Conservation (phyloP, 1,140 invertebrate genomes). For the Eciton burchellii region DNA sequence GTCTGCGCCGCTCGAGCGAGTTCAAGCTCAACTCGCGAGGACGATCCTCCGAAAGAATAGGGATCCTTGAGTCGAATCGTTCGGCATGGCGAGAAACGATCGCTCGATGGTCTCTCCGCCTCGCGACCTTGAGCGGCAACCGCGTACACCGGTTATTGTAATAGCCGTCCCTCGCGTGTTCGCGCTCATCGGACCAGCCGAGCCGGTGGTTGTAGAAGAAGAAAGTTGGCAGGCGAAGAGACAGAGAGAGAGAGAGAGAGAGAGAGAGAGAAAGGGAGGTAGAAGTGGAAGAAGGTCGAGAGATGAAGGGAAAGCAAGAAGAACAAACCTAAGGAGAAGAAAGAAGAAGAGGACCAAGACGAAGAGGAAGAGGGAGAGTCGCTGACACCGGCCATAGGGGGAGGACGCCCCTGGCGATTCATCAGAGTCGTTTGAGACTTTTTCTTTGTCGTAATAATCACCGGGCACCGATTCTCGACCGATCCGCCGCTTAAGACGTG, state of each 20-base stretch:
- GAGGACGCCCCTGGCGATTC: constrained; percentile 53
- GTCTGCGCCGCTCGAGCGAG: constrained; percentile 26
- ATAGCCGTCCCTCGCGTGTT: constrained; percentile 69
- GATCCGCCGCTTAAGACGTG: constrained; percentile 25
- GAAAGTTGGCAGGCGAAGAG: constrained; percentile 39
- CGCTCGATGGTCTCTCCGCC: constrained; percentile 65
- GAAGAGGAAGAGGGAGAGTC: neutral
- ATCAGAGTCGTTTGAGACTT: constrained; percentile 23
- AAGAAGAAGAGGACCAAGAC: constrained; percentile 7
- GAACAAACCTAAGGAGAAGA: constrained; percentile 4
- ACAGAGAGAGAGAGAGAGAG: constrained; percentile 3
- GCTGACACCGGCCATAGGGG: constrained; percentile 35
- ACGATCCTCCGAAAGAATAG: constrained; percentile 39
- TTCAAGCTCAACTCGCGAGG: neutral
- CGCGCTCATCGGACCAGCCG: constrained; percentile 38
- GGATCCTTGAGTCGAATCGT: constrained; percentile 16
- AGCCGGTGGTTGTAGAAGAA: constrained; percentile 53
- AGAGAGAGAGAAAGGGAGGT: constrained; percentile 5
- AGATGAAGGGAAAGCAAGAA: neutral
- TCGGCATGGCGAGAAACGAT: constrained; percentile 3
- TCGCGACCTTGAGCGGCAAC: constrained; percentile 73
- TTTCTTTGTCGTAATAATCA: constrained; percentile 58
- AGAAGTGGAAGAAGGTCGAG: neutral
- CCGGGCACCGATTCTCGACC: constrained; percentile 55
- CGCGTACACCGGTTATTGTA: constrained; percentile 72